Evolutionary conservation across 2,797 vertebrate genomes (phyloP).

Genomic region (Anguilla obscura): DNA sequence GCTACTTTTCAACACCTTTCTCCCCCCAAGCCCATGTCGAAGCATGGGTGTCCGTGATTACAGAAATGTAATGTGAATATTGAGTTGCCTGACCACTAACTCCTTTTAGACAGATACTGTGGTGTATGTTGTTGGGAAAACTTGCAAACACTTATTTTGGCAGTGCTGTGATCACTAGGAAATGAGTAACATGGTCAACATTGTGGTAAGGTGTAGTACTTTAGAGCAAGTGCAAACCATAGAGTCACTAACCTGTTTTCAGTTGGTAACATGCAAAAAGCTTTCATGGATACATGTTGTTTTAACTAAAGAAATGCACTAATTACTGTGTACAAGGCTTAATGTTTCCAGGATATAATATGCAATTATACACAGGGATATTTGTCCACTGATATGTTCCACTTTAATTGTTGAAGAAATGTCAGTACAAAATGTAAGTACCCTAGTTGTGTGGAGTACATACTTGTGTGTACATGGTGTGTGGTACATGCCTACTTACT

Average conservation of each 20-base stretch:
- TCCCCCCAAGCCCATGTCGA: neutral
- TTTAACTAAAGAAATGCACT: neutral
- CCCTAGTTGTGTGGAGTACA: neutral
- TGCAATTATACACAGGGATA: slow-evolving; percentile 4
- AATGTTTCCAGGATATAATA: neutral
- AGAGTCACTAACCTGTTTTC: neutral
- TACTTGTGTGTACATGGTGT: neutral
- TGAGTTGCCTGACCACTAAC: neutral
- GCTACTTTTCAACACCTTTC: neutral
- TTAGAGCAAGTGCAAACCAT: neutral
- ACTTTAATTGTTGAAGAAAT: neutral
- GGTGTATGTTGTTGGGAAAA: neutral
- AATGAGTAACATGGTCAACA: neutral
- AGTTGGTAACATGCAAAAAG: neutral
- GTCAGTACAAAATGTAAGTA: neutral
- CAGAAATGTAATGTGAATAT: neutral
- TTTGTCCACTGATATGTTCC: neutral
- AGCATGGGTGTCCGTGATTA: neutral
- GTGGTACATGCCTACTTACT: neutral
- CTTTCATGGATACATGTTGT: neutral
- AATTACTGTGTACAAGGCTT: neutral
- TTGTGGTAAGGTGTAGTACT: neutral
- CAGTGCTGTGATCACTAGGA: neutral
- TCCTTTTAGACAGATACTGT: neutral
- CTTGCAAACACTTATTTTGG: neutral